These are phyloP conservation scores for Morinoia aosen DNA, from an alignment of 2,888 invertebrate species.

Conservation along the genomic window DNA sequence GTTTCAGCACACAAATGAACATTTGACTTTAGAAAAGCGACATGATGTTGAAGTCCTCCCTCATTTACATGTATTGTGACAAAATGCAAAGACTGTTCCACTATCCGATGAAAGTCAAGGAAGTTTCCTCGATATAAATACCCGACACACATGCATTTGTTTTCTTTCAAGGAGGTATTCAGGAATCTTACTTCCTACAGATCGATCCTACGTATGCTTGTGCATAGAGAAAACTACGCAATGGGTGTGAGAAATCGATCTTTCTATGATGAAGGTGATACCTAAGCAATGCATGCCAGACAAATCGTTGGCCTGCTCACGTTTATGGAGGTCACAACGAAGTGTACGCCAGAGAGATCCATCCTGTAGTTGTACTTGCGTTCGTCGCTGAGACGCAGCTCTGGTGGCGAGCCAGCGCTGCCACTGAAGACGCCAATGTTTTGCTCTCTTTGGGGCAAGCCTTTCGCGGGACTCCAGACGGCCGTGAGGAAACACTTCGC, in stretches of 20 bases:
- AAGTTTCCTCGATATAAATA: too few species aligned
- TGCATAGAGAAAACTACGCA: too few species aligned
- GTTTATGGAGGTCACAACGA: conserved; percentile 58
- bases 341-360: conserved; percentile 58
- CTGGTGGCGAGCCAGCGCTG: neutral
- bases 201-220: neutral
- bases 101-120: too few species aligned
- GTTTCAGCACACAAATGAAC: too few species aligned
- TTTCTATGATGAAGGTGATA: too few species aligned
- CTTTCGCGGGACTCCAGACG: conserved; percentile 7
- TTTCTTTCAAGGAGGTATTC: neutral
- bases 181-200: neutral
- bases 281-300: neutral
- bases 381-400: neutral
- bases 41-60: too few species aligned
- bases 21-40: too few species aligned
- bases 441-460: neutral
- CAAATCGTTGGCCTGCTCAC: conserved; percentile 28
- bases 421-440: neutral
- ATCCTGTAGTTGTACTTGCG: conserved; percentile 56
- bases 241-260: too few species aligned
- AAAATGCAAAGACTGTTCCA: too few species aligned
- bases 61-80: too few species aligned
- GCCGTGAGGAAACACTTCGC: neutral
- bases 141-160: too few species aligned